Evolutionary conservation across 2,888 invertebrate species (phyloP), one percentile per base, ranked within the genome.

Genomic region (Timandra comae): DNA sequence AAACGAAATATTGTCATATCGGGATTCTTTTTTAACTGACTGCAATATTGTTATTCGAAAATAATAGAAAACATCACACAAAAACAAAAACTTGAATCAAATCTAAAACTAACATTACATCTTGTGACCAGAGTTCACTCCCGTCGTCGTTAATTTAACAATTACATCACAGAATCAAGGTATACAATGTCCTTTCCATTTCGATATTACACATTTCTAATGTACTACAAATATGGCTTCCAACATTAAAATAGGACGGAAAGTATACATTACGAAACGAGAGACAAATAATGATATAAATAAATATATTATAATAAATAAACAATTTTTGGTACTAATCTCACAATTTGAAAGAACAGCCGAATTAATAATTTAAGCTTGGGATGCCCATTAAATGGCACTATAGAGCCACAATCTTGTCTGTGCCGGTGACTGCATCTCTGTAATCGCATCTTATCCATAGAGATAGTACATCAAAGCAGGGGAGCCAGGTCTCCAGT

Each of bases 131-230:
- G 55, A 63, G 46, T 46, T 47, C 40, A 57, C 58, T 57, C 55
- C 52, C 6, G 20, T 20, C 20, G 49, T 35, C 33, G 46, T 46
- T 37, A 43, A 46, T 49, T 40, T 42, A 41, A 46, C 43, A 44
- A 47, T 48, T 56, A 64, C 53, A 73, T 72, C 72, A 71, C 73
- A 73, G 68, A 54, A 55, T 52, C n/a, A 16, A 16, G 6, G 16
- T 16, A 16, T 6, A 1, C 16, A 12, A 21, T 16, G 29, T 29
- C 2, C n/a, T 3, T 23, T 23, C 8, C 3, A 23, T 8, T 23
- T 23, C n/a, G 5, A 4, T 23, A n/a, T n/a, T n/a, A 3, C 23
- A 23, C 2, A 8, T 24, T 24, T 9, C 10, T 24, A 3, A 16
- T 2, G 24, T 24, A 16, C 16, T 16, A 16, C 16, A 24, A 8